A percentile compares a stretch with the other conserved stretches of the same genome.
Conservation (phyloP, 2,113 vertebrate genomes). For the Oenanthe oenanthe region DNA sequence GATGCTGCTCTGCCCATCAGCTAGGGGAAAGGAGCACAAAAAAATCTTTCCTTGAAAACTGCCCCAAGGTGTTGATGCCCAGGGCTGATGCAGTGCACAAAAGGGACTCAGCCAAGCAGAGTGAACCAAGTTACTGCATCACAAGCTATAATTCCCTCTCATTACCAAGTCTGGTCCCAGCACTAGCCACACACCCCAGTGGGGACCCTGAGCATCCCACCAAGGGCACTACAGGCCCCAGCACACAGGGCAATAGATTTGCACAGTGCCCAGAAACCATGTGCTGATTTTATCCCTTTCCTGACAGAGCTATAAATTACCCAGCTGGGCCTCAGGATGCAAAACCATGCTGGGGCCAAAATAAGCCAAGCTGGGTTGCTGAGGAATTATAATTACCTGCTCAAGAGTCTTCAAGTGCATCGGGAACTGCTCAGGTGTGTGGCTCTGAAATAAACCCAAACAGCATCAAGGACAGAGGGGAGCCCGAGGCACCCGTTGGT, state of each 20-base stretch:
- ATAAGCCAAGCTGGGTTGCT: neutral
- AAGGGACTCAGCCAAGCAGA: neutral
- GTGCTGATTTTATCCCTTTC: neutral
- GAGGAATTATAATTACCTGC: conserved; percentile 17
- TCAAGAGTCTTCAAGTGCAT: neutral
- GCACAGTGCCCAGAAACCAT: neutral
- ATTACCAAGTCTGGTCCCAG: neutral
- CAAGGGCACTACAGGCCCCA: neutral
- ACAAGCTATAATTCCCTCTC: neutral
- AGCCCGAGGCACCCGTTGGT: neutral
- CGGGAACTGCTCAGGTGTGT: neutral
- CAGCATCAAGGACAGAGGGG: accelerated
- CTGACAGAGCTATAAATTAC: neutral
- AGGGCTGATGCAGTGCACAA: neutral
- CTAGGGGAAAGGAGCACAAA: neutral
- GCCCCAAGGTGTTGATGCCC: neutral
- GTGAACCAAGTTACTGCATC: neutral
- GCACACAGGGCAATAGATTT: neutral
- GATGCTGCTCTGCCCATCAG: neutral
- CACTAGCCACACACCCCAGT: neutral
- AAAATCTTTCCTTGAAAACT: neutral
- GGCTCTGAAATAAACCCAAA: neutral
- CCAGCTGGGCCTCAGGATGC: neutral
- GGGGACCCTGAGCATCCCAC: neutral
- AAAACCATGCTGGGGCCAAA: neutral